phyloP scores from a whole-genome alignment of 2,888 invertebrate genomes.

The Myopa testacea region DNA sequence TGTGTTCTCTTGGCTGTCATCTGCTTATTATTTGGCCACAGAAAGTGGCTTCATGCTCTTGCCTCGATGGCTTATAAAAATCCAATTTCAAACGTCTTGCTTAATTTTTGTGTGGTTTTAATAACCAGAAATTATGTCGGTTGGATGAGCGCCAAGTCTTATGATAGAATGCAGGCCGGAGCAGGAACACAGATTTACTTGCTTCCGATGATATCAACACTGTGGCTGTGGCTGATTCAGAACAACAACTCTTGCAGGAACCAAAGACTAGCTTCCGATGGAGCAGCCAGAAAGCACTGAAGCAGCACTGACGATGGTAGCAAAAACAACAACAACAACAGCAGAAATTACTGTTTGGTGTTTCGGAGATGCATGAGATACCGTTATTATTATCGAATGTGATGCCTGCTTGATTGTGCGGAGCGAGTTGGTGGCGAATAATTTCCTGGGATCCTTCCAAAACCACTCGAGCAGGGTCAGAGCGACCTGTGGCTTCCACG shows the following conservation, averaged over 20 bases:
- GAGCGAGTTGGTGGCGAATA: not conserved
- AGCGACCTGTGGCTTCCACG: constrained; percentile 38
- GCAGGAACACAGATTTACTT: constrained; percentile 19
- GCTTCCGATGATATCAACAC: constrained; percentile 23
- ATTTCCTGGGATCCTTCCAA: constrained; percentile 36
- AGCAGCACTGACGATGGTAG: not conserved
- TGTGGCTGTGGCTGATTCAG: constrained; percentile 14
- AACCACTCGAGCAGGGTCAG: not conserved
- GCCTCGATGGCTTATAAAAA: constrained; percentile 32
- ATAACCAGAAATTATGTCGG: constrained; percentile 36
- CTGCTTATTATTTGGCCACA: not conserved
- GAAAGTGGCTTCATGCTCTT: not conserved
- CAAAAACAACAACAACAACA: not conserved
- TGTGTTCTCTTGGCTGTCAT: not conserved
- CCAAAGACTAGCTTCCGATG: not conserved
- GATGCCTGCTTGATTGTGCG: constrained; percentile 27
- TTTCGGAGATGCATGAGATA: constrained; percentile 22
- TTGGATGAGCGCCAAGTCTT: constrained; percentile 32
- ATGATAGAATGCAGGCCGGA: not conserved
- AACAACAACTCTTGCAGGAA: not conserved
- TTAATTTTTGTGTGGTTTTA: constrained; percentile 40
- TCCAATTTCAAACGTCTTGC: constrained; percentile 32
- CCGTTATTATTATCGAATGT: constrained; percentile 30
- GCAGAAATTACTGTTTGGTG: not conserved
- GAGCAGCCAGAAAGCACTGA: not conserved